Evolutionary conservation across 2,113 vertebrate species (phyloP).

Genomic region (Brachyhypopomus occidentalis): DNA sequence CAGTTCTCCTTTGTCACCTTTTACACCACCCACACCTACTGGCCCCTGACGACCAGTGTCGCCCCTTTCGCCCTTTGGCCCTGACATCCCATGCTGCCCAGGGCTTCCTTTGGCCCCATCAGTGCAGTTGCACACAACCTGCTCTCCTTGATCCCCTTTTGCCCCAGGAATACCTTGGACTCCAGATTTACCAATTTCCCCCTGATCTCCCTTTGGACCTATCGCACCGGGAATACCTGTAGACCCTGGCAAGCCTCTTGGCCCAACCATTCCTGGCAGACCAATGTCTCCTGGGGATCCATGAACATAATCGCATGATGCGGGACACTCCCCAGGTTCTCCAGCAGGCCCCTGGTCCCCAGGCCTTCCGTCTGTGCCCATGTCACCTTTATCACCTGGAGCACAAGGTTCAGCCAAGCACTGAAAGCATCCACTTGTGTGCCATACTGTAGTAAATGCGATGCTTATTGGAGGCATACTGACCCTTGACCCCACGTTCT

Average conservation of each 20-base stretch:
- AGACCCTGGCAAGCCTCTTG: slow-evolving; percentile 66
- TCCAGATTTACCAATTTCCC: slow-evolving; percentile 61
- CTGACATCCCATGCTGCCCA: slow-evolving; percentile 57
- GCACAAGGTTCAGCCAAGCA: slow-evolving; percentile 25
- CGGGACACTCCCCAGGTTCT: slow-evolving; percentile 65
- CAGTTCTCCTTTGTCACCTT: slow-evolving; percentile 56
- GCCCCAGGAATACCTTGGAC: slow-evolving; percentile 56
- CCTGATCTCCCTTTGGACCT: slow-evolving; percentile 63
- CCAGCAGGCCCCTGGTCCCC: slow-evolving; percentile 67
- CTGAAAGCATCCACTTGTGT: background rate
- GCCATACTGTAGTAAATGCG: background rate
- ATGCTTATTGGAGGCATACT: slow-evolving; percentile 4
- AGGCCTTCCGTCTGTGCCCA: slow-evolving; percentile 55
- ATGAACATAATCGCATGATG: slow-evolving; percentile 50
- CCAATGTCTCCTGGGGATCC: slow-evolving; percentile 66
- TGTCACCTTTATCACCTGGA: slow-evolving; percentile 73
- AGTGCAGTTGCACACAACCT: slow-evolving; percentile 66
- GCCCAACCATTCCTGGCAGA: slow-evolving; percentile 59
- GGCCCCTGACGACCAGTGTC: slow-evolving; percentile 53
- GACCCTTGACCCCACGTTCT: slow-evolving; percentile 69
- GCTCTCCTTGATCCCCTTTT: slow-evolving; percentile 67
- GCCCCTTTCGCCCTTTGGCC: slow-evolving; percentile 63
- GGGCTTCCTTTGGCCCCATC: slow-evolving; percentile 61
- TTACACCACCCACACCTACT: slow-evolving; percentile 50
- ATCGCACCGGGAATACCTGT: slow-evolving; percentile 52